Percentiles rank a stretch among this genome's conserved stretches.
Evolutionary conservation across 2,797 vertebrate species (phyloP).

Genomic region (Sebastiscus albofasciatus): DNA sequence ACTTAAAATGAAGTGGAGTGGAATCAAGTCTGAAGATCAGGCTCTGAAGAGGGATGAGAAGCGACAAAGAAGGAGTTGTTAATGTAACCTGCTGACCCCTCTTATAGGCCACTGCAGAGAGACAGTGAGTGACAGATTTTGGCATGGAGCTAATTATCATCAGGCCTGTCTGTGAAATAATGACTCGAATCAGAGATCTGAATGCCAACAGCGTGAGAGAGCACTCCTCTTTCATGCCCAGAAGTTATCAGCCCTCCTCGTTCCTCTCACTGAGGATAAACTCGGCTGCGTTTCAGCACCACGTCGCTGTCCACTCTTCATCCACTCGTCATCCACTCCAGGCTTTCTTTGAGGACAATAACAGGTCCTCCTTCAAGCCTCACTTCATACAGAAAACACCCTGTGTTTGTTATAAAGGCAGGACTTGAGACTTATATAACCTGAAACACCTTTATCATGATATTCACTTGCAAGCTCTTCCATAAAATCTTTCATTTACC

Average conservation of each 20-base stretch:
- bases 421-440: not conserved
- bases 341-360: not conserved
- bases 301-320: not conserved
- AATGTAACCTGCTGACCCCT: conserved; percentile 37
- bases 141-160: conserved; percentile 27
- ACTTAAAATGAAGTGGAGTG: conserved; percentile 48
- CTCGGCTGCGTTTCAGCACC: conserved; percentile 27
- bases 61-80: not conserved
- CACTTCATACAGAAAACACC: not conserved
- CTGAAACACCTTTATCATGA: not conserved
- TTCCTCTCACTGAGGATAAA: not conserved
- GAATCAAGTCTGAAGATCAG: conserved; percentile 52
- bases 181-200: conserved; percentile 1
- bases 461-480: no score
- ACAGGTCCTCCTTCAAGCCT: not conserved
- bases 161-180: conserved; percentile 18
- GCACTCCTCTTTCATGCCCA: not conserved
- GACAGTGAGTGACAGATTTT: conserved; percentile 16
- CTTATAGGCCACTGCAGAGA: not conserved
- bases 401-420: not conserved
- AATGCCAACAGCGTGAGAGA: not conserved
- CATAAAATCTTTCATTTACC: no score
- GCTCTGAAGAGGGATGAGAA: not conserved
- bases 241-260: not conserved
- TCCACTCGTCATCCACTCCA: not conserved